These are phyloP conservation scores for Rousettus leschenaultii DNA, from an alignment of 2,113 vertebrate species.

Conservation along the genomic window DNA sequence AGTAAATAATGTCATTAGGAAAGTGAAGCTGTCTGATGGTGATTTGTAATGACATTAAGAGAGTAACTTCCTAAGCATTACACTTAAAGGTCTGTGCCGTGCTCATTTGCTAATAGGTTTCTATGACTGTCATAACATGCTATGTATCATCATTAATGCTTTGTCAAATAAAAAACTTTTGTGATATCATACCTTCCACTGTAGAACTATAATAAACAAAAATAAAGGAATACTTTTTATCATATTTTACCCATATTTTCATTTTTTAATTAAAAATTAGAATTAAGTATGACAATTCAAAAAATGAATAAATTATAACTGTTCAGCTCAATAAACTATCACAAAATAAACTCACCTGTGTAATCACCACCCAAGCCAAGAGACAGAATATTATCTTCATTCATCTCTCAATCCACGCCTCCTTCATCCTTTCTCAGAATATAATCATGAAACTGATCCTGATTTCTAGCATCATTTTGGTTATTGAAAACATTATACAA, in stretches of 20 bases:
- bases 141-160: neutral
- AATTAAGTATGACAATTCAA: neutral
- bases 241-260: neutral
- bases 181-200: neutral
- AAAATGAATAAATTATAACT: neutral
- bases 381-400: neutral
- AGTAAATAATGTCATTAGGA: neutral
- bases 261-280: neutral
- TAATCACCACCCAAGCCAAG: neutral
- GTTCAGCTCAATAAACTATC: neutral
- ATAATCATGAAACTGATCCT: neutral
- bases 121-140: neutral
- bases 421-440: neutral
- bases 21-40: neutral
- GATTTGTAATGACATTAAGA: neutral
- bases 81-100: neutral
- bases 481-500: neutral
- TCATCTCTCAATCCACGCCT: neutral
- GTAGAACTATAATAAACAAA: neutral
- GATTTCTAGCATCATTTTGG: neutral
- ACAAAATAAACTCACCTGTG: neutral
- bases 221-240: neutral
- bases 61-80: neutral
- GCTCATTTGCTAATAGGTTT: neutral
- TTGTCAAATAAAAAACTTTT: neutral